Evolutionary conservation across 2,113 vertebrate species (phyloP).

Genomic region (Apodemus speciosus): DNA sequence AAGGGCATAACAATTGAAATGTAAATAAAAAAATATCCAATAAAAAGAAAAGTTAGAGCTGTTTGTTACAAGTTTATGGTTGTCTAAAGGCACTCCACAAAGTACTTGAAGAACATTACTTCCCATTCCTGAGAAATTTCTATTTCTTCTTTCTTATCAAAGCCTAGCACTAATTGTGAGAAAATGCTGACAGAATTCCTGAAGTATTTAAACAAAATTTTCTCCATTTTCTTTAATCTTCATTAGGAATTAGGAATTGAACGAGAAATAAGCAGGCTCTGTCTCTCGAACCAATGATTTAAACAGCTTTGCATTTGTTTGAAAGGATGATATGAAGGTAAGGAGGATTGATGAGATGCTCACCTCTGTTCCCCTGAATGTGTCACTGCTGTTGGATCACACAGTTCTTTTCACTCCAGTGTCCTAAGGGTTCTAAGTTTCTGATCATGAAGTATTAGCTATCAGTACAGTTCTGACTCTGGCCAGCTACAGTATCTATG

Average conservation of each 20-base stretch:
- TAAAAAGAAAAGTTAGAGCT: neutral
- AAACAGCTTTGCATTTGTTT: neutral
- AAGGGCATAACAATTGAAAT: no score
- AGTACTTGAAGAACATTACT: neutral
- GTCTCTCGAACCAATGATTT: fast-evolving
- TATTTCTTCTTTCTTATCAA: neutral
- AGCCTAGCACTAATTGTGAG: neutral
- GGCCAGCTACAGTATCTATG: neutral
- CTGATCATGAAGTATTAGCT: neutral
- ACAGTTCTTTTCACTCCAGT: neutral
- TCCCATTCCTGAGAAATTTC: neutral
- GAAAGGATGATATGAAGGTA: neutral
- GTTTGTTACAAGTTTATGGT: neutral
- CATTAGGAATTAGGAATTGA: neutral
- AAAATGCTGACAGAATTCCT: neutral
- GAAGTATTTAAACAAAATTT: neutral
- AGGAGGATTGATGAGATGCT: neutral
- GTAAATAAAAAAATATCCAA: no score
- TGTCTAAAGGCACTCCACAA: neutral
- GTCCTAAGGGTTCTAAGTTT: neutral
- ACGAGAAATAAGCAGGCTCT: neutral
- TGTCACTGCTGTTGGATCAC: neutral
- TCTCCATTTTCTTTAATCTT: neutral
- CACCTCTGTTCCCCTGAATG: neutral
- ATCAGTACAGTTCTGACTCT: neutral